Base-by-base conservation (phyloP, 2,113 vertebrate genomes). In the Casuarius casuarius region DNA sequence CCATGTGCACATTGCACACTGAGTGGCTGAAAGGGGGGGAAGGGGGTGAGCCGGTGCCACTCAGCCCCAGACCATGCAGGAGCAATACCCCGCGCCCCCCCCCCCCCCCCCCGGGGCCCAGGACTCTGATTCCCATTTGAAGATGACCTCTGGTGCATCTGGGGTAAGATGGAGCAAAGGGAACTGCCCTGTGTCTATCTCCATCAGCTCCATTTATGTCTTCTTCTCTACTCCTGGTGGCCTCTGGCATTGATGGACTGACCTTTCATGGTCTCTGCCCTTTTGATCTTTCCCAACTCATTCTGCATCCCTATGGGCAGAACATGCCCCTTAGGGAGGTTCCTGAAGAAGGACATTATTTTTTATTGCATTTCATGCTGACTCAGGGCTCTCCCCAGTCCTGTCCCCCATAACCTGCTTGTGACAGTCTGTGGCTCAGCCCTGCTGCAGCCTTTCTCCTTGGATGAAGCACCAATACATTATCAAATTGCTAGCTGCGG, bases 1-100 rank as follows among this genome's bases (percentile, higher is more conserved):
- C 21, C 42, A 3, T 2, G 9, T 18, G 10, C 26, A 0, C 40
- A 23, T n/a, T 4, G 21, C 8, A 38, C 38, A 38, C 21, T 1
- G 51, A 16, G 52, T 0, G 44, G 58, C 46, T 28, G 33, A 38
- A 54, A 40, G 26, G 54, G 48, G 23, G 51, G 10, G 51, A 6
- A 18, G 56, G 29, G 56, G 31, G 29, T 19, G 29, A 58, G 56
- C 56, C 6, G 31, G 56, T 29, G 10, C 29, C 56, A 29, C 29
- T 29, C 16, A 28, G 56, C n/a, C 49, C 23, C 25, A 18, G 35
- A 35, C 20, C 2, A 3, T 40, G 44, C 16, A 62, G 17, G 22
- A 26, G 18, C 11, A 22, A 33, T 18, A 49, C 18, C 29, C 17
- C n/a, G n/a, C n/a, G n/a, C 12, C 75, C 74, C n/a, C 28, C 38